Evolutionary conservation across 2,113 vertebrate species (phyloP).

Genomic region (Acrocephalus kingi): DNA sequence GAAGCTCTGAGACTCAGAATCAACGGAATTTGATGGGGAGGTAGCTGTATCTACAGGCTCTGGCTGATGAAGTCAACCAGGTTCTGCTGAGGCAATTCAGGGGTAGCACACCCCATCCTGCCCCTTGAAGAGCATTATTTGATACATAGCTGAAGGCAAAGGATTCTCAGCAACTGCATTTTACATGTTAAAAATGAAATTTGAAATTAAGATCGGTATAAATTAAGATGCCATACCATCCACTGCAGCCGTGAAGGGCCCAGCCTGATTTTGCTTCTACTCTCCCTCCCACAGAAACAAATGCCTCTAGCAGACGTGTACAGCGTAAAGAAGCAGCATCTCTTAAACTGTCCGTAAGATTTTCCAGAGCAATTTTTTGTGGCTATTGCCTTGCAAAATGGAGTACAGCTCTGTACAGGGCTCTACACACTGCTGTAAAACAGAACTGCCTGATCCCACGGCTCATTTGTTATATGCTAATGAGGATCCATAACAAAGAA

Average conservation of each 20-base stretch:
- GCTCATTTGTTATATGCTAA: conserved; percentile 6
- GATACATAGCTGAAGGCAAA: not conserved
- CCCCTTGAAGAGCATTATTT: not conserved
- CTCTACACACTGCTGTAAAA: not conserved
- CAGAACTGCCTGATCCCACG: not conserved
- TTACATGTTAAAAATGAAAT: not conserved
- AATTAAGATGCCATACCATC: not conserved
- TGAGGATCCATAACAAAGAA: not conserved
- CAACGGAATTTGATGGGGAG: not conserved
- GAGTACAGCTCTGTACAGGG: not conserved
- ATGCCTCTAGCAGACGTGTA: not conserved
- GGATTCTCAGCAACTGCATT: not conserved
- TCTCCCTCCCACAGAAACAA: not conserved
- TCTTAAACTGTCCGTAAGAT: not conserved
- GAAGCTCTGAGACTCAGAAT: not conserved
- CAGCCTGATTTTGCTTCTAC: not conserved
- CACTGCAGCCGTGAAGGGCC: fast-evolving
- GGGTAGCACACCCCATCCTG: not conserved
- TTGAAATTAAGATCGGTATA: not conserved
- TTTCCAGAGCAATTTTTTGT: not conserved
- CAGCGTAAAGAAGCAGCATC: not conserved
- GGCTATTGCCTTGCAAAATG: not conserved
- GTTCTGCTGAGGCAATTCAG: not conserved
- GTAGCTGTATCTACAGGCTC: not conserved
- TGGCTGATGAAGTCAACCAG: not conserved